Conservation (phyloP, 2,888 invertebrate genomes). For the Lymantria dispar region DNA sequence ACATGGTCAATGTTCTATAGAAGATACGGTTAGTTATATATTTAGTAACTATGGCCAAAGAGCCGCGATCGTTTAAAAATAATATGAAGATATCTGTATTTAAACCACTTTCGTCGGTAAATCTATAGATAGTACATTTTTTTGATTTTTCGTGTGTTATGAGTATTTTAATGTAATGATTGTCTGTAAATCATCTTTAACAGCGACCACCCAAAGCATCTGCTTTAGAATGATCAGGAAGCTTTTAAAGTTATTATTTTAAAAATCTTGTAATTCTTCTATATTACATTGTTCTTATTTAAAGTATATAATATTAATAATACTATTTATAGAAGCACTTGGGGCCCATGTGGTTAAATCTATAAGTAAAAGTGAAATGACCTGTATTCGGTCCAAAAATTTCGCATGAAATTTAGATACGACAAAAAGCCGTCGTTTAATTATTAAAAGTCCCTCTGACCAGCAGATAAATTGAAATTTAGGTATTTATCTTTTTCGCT, state of each 20-base stretch:
- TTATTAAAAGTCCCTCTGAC: constrained; percentile 45
- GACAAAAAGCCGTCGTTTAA: constrained; percentile 27
- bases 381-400: constrained; percentile 52
- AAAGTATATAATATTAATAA: constrained; percentile 25
- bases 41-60: no score
- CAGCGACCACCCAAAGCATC: no score
- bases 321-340: constrained; percentile 44
- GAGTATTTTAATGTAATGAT: no score
- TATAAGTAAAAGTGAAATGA: constrained; percentile 43
- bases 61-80: no score
- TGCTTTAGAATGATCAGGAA: no score
- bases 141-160: no score
- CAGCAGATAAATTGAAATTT: constrained; percentile 52
- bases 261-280: constrained; percentile 3
- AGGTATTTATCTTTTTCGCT: constrained; percentile 1
- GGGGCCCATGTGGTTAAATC: constrained; percentile 39
- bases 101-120: no score
- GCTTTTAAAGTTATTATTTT: not conserved
- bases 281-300: constrained; percentile 13
- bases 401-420: constrained; percentile 44
- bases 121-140: no score
- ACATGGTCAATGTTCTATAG: constrained; percentile 13
- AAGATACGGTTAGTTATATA: not conserved
- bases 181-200: no score
- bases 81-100: no score